phyloP scores from a whole-genome alignment of 2,113 vertebrate genomes.

The Mustelus asterias region DNA sequence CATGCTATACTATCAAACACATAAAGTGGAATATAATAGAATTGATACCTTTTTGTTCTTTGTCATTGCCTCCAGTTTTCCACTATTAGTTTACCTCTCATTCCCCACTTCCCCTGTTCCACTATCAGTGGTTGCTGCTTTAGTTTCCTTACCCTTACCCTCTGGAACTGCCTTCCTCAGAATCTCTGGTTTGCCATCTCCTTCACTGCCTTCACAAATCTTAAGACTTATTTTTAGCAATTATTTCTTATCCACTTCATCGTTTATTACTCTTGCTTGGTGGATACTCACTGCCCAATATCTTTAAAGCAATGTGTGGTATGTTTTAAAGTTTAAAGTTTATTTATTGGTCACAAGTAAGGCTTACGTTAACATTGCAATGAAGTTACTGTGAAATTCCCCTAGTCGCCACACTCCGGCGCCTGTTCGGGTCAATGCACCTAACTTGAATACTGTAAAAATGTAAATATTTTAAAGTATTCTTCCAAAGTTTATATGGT shows the following conservation, averaged over 20 bases:
- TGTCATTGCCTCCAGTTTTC: background rate
- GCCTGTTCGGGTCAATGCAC: no score
- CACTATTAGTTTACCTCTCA: background rate
- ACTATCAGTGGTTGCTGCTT: background rate
- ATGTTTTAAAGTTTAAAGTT: background rate
- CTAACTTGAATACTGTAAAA: background rate
- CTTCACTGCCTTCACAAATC: background rate
- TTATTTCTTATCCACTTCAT: background rate
- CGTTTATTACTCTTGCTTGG: background rate
- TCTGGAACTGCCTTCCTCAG: background rate
- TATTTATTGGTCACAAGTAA: no score
- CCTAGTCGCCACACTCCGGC: no score
- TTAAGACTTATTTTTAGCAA: background rate
- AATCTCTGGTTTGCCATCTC: background rate
- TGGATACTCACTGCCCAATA: background rate
- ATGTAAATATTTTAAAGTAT: background rate
- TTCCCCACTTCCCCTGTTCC: background rate
- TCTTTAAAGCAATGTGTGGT: background rate
- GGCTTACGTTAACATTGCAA: no score
- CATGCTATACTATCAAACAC: background rate
- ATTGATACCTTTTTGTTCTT: background rate
- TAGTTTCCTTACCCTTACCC: background rate
- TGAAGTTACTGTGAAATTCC: no score
- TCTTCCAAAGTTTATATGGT: no score
- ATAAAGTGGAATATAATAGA: background rate